Percentiles rank a stretch among this genome's conserved stretches.
These are phyloP conservation scores for Neodontobutis hainanensis DNA, from an alignment of 2,113 vertebrate genomes.

Conservation along the genomic window DNA sequence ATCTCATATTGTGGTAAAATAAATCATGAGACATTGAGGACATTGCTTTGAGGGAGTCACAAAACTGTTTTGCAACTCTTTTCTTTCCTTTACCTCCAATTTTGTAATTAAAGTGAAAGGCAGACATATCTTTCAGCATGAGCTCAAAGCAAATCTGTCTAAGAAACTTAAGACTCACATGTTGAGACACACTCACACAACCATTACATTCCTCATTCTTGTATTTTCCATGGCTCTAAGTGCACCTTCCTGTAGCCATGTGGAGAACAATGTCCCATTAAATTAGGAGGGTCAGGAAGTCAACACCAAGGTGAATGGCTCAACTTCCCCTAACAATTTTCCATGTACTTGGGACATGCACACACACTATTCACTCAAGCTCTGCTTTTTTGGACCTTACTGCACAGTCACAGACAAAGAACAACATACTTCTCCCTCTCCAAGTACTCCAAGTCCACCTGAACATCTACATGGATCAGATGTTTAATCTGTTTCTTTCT, in stretches of 20 bases:
- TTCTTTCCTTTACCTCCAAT: conserved; percentile 21
- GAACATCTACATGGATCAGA: too few relatives aligned
- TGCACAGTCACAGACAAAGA: too few relatives aligned
- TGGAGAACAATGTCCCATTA: conserved; percentile 79
- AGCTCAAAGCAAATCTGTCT: conserved; percentile 18
- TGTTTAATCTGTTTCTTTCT: too few relatives aligned
- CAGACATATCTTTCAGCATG: conserved; percentile 31
- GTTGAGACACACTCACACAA: conserved; percentile 14
- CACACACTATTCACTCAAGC: conserved; percentile 14
- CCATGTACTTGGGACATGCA: too few relatives aligned
- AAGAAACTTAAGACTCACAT: background rate
- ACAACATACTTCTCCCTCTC: too few relatives aligned
- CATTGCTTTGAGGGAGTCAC: background rate
- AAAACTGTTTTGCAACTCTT: conserved; percentile 28
- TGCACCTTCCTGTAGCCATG: conserved; percentile 67
- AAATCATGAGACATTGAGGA: conserved; percentile 16
- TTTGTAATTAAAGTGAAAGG: conserved; percentile 32
- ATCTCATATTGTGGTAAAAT: conserved; percentile 18
- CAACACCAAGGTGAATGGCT: conserved; percentile 70
- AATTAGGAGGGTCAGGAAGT: conserved; percentile 73
- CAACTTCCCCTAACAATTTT: conserved; percentile 67
- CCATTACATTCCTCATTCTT: conserved; percentile 40
- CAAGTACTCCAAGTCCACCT: too few relatives aligned
- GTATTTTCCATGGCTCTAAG: conserved; percentile 66
- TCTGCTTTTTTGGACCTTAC: too few relatives aligned